Percentiles rank a stretch among this genome's conserved stretches.
These are phyloP conservation scores for Muscicapa adusta DNA, from an alignment of 2,113 vertebrate species.

Conservation along the genomic window DNA sequence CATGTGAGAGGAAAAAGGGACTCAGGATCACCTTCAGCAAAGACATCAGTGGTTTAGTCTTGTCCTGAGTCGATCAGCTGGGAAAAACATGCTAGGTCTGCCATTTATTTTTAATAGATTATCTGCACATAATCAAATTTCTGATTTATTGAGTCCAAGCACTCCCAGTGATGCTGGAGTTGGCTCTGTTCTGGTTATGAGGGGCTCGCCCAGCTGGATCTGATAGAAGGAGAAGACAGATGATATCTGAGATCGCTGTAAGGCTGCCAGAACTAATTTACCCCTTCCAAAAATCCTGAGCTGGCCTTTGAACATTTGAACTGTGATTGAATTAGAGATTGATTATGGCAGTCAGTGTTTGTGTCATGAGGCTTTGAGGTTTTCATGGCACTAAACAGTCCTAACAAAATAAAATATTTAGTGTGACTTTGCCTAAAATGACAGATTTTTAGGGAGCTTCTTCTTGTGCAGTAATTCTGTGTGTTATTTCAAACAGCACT, in stretches of 20 bases:
- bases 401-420: not conserved
- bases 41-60: not conserved
- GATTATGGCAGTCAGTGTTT: not conserved
- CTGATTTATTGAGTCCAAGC: not conserved
- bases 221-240: constrained; percentile 21
- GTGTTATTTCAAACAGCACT: not conserved
- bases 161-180: not conserved
- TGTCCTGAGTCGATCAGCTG: not conserved
- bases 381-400: not conserved
- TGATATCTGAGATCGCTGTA: not conserved
- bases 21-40: not conserved
- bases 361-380: not conserved
- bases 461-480: not conserved
- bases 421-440: not conserved
- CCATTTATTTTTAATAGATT: constrained; percentile 12
- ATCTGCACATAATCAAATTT: not conserved
- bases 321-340: not conserved
- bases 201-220: not conserved
- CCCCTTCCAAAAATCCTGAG: constrained; percentile 22
- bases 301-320: constrained; percentile 12
- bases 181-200: not conserved
- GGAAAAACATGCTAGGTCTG: not conserved
- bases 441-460: not conserved
- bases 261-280: constrained; percentile 21
- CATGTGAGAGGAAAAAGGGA: not conserved